Percentiles rank a stretch among this genome's conserved stretches.
These are phyloP conservation scores for Anadara kagoshimensis DNA, from an alignment of 1,140 invertebrate genomes.

Conservation along the genomic window DNA sequence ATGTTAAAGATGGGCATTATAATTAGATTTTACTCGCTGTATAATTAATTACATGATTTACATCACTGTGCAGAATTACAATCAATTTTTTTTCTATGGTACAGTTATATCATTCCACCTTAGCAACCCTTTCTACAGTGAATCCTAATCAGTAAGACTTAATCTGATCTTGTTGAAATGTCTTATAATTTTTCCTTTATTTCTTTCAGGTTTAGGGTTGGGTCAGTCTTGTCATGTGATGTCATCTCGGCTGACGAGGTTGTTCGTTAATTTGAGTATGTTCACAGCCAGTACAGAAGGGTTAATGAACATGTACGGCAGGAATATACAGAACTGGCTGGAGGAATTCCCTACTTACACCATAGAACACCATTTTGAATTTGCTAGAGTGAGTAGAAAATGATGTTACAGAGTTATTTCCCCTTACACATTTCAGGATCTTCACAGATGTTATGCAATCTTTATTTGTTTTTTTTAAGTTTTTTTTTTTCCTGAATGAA, in stretches of 20 bases:
- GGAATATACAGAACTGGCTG: conserved; percentile 68
- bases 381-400: conserved; percentile 61
- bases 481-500: background rate
- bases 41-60: too few species aligned
- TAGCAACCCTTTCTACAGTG: too few species aligned
- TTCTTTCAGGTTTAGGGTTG: conserved; percentile 63
- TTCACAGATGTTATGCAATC: too few species aligned
- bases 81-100: too few species aligned
- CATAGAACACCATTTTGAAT: conserved; percentile 70
- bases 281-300: conserved; percentile 56
- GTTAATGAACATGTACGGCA: conserved; percentile 61
- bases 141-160: too few species aligned
- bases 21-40: too few species aligned
- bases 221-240: conserved; percentile 62
- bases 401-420: background rate
- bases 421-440: background rate
- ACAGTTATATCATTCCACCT: too few species aligned
- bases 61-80: too few species aligned
- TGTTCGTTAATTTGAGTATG: conserved; percentile 68
- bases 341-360: conserved; percentile 72
- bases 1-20: too few species aligned
- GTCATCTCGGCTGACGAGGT: conserved; percentile 64
- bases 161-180: too few species aligned
- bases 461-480: too few species aligned
- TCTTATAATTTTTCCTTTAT: too few species aligned